These are phyloP conservation scores for Entomyzon cyanotis DNA, from an alignment of 2,113 vertebrate genomes.

Conservation along the genomic window DNA sequence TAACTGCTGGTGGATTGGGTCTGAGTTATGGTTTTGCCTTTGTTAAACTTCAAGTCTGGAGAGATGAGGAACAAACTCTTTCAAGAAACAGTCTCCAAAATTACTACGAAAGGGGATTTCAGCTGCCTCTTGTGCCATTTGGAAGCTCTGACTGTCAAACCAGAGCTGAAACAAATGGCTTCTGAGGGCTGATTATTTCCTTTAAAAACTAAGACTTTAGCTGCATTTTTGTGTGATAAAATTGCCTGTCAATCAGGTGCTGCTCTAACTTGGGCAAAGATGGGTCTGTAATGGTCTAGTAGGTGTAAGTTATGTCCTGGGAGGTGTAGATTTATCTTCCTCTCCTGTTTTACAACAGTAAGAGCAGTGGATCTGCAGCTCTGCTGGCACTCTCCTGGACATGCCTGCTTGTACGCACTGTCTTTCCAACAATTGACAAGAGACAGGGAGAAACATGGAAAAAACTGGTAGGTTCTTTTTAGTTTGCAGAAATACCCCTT, in stretches of 20 bases:
- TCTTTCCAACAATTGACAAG: constrained; percentile 84
- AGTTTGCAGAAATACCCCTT: not conserved
- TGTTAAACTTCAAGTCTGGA: not conserved
- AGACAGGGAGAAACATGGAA: constrained; percentile 89
- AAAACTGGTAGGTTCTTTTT: constrained; percentile 84
- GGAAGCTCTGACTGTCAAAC: not conserved
- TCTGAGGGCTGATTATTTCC: not conserved
- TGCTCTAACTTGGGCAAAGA: not conserved
- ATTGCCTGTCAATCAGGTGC: not conserved
- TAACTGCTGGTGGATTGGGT: not conserved
- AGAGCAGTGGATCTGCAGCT: constrained; percentile 89
- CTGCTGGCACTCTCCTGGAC: constrained; percentile 91
- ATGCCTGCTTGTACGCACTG: constrained; percentile 83
- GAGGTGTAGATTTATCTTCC: not conserved
- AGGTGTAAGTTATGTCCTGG: too few species aligned
- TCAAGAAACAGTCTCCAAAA: not conserved
- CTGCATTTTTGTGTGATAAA: not conserved
- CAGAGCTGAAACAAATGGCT: not conserved
- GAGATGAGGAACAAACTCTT: not conserved
- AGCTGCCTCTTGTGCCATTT: not conserved
- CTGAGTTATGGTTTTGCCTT: not conserved
- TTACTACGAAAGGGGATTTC: not conserved
- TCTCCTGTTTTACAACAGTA: constrained; percentile 73
- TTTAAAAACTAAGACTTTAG: not conserved
- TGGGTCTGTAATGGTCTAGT: not conserved